These are phyloP conservation scores for Papilio elwesi DNA, from an alignment of 2,888 invertebrate genomes.

Conservation along the genomic window DNA sequence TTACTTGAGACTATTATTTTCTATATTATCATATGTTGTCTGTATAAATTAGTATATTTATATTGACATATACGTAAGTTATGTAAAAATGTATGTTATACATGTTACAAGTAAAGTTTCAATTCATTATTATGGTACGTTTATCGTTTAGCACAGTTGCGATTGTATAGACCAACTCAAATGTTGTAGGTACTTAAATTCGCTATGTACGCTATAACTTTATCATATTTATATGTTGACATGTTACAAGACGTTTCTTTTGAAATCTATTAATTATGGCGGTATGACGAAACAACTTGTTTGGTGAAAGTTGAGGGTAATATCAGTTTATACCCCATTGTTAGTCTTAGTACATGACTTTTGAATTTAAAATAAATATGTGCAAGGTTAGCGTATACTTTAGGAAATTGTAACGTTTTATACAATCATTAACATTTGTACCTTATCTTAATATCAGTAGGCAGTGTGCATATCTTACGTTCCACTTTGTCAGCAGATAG, in stretches of 20 bases:
- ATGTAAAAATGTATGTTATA: not conserved
- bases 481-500: conserved; percentile 66
- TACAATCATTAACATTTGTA: conserved; percentile 52
- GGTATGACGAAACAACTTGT: not conserved
- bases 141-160: no score
- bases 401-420: not conserved
- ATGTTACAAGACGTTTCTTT: not conserved
- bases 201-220: not conserved
- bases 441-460: conserved; percentile 67
- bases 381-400: not conserved
- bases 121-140: no score
- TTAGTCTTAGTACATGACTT: not conserved
- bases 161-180: no score
- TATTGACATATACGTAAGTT: not conserved
- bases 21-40: not conserved
- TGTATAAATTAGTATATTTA: not conserved
- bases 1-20: not conserved
- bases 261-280: not conserved
- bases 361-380: not conserved
- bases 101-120: no score
- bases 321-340: not conserved
- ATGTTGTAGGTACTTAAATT: not conserved
- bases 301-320: conserved; percentile 17
- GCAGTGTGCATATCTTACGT: conserved; percentile 52
- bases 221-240: not conserved